These are phyloP conservation scores for Baccha elongata DNA, from an alignment of 2,888 invertebrate genomes.

Conservation along the genomic window DNA sequence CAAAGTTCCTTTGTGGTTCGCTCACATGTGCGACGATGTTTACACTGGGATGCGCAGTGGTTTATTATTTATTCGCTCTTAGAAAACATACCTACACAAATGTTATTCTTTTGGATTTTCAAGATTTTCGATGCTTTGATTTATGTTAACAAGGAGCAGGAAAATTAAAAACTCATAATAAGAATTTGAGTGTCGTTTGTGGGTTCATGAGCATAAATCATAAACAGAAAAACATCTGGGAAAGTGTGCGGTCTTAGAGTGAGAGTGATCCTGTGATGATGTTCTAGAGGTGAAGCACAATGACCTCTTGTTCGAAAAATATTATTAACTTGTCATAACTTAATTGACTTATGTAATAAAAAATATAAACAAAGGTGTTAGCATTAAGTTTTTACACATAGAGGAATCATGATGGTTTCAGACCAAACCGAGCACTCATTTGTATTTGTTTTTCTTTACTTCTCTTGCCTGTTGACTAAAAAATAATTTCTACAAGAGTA, in stretches of 20 bases:
- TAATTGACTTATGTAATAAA: too few relatives aligned
- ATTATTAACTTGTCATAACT: too few relatives aligned
- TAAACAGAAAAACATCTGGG: constrained; percentile 65
- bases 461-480: too few relatives aligned
- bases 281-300: background rate
- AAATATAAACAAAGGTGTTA: too few relatives aligned
- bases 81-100: constrained; percentile 66
- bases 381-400: too few relatives aligned
- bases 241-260: constrained; percentile 59
- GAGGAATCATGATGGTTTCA: too few relatives aligned
- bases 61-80: constrained; percentile 71
- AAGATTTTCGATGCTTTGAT: constrained; percentile 33
- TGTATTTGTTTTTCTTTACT: too few relatives aligned
- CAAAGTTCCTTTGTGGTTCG: constrained; percentile 61
- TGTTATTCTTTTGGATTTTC: constrained; percentile 42
- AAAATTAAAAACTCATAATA: constrained; percentile 60
- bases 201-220: constrained; percentile 58
- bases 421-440: too few relatives aligned
- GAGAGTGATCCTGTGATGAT: constrained; percentile 11
- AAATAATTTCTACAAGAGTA: too few relatives aligned
- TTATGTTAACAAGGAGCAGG: constrained; percentile 42
- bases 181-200: constrained; percentile 63
- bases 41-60: constrained; percentile 55
- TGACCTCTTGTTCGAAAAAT: too few relatives aligned
- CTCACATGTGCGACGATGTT: constrained; percentile 65